These are phyloP conservation scores for Tenthredo livida DNA, from an alignment of 2,888 invertebrate genomes.

Conservation along the genomic window DNA sequence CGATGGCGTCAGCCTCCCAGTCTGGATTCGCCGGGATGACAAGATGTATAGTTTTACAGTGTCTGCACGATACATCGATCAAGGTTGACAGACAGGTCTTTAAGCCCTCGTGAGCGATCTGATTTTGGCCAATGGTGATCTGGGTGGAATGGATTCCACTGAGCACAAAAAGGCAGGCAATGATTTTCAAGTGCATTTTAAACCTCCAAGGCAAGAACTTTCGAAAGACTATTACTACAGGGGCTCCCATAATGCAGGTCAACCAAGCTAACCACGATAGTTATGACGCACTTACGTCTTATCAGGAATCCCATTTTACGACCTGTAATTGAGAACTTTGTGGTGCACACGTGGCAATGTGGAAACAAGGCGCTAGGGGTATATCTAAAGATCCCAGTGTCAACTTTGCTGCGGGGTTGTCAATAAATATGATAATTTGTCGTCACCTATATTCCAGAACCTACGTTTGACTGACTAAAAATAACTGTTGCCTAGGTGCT, in stretches of 20 bases:
- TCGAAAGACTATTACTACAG: neutral
- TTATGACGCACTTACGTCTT: neutral
- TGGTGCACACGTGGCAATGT: neutral
- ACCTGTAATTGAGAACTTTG: neutral
- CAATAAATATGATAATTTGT: neutral
- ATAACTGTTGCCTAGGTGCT: neutral
- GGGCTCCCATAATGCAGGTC: neutral
- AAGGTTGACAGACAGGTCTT: neutral
- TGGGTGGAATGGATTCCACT: neutral
- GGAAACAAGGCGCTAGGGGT: neutral
- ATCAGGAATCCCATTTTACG: neutral
- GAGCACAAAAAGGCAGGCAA: neutral
- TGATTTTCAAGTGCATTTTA: neutral
- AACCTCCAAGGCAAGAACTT: neutral
- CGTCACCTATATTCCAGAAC: neutral
- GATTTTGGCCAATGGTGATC: neutral
- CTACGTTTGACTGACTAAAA: neutral
- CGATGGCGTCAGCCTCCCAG: neutral
- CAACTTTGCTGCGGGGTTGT: neutral
- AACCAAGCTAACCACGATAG: neutral
- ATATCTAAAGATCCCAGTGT: neutral
- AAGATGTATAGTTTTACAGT: neutral
- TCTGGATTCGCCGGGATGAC: neutral
- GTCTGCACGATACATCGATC: neutral
- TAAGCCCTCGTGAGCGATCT: neutral